Base-by-base conservation (phyloP, 2,888 invertebrate genomes). In the Ethmia dodecea region DNA sequence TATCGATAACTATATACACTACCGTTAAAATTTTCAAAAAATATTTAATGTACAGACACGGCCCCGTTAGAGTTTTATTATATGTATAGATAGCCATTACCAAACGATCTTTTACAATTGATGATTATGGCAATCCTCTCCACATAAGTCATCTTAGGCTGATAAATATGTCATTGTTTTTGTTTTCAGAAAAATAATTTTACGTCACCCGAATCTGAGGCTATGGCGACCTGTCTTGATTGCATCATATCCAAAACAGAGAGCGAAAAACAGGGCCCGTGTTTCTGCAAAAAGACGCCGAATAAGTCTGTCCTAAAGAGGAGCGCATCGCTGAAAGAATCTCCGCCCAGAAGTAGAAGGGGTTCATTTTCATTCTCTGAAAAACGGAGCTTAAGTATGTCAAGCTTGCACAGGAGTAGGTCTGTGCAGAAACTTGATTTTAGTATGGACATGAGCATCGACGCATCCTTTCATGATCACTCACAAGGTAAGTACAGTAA, bases 401-500 rank as follows among this genome's bases (percentile, higher is more conserved):
- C 79, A 0, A 84, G 78, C 39, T 49, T 86, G 35, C 71, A 79
- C 31, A 54, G 86, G 29, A 86, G 83, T 39, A 70, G 77, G 8
- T 88, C 88, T 0, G 86, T 81, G 1, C 84, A 86, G 47, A 86
- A 87, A 50, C 58, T 88, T 9, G 87, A 88, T 50, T 87, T 88
- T 43, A 86, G 81, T 43, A 81, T 81, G 72, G 86, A 87, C 39
- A 87, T 88, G 80, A 88, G 88, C 37, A 52, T 87, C 8, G 88
- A 88, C 49, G 77, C 68, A 8, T 88, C 87, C 1, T 43, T 76
- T 25, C 76, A 76, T 45, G 68, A 76, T 33, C 50, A 72, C 49
- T 67, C 78, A 38, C 72, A 69, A 56, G 86, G 88, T 77, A 59
- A 39, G 54, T 38, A n/a, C n/a, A n/a, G n/a, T n/a, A n/a, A n/a